Conservation (phyloP, 2,113 vertebrate genomes). For the Okapia johnstoni region DNA sequence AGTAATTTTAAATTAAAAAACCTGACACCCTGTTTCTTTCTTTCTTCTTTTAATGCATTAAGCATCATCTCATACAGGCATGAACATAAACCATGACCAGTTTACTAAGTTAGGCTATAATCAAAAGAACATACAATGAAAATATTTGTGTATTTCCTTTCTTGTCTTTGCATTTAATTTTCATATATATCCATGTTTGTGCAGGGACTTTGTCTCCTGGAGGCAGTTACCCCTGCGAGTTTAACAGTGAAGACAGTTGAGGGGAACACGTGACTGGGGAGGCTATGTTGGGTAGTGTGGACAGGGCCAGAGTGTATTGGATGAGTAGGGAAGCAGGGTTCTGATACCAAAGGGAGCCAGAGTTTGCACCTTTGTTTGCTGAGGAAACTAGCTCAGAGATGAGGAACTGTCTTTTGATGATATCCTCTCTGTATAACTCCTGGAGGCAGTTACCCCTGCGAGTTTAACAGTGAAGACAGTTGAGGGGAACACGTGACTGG, state of each 20-base stretch:
- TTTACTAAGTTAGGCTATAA: slow-evolving; percentile 16
- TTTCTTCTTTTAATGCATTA: slow-evolving; percentile 4
- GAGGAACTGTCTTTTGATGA: background rate
- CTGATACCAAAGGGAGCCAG: background rate
- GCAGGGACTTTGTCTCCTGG: background rate
- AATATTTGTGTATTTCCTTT: slow-evolving; percentile 29
- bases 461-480: no score
- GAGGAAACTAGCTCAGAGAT: background rate
- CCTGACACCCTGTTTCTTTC: background rate
- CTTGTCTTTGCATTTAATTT: slow-evolving; percentile 49
- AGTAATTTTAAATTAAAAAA: slow-evolving; percentile 25
- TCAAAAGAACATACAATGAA: slow-evolving; percentile 21
- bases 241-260: background rate
- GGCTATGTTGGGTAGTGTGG: background rate
- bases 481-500: background rate
- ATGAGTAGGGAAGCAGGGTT: background rate
- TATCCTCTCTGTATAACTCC: background rate
- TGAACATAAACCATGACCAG: background rate
- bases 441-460: no score
- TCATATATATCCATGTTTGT: background rate
- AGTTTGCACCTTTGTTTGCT: background rate
- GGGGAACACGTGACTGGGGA: background rate
- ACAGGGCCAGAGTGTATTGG: background rate
- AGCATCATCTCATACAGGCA: background rate
- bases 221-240: background rate